Base-by-base conservation (phyloP, 2,888 invertebrate genomes). In the Orgyia antiqua region DNA sequence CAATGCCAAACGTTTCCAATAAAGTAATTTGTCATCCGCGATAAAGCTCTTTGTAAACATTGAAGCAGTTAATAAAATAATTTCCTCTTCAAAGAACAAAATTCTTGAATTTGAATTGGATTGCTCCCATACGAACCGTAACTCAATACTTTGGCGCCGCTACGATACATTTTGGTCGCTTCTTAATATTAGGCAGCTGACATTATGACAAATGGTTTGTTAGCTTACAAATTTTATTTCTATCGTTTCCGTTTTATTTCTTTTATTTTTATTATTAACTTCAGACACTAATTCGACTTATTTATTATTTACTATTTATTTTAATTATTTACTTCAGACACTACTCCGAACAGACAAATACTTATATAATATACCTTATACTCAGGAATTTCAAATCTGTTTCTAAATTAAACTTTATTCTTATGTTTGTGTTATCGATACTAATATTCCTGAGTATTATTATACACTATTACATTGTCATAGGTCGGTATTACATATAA, bases 131-230 rank as follows among this genome's bases (percentile, higher is more conserved):
- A 57, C 54, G 44, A 59, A 63, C 65, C 66, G 68, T 74, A 75
- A 76, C 65, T 68, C 68, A 65, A 77, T 74, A 77, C 69, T 65
- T 62, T 63, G 58, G 66, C 65, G 66, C 66, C 67, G 55, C 6
- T 59, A 46, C 58, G 61, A 60, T 67, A 65, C 54, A 66, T 36
- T 67, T 71, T 60, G 71, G 69, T 73, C 68, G 64, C 69, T 49
- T 47, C 44, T 63, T 52, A n/a, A 24, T 39, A 39, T 18, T 29
- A 41, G 38, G 23, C 40, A 62, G 55, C 60, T 68, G 68, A 68
- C 67, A 67, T 67, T 56, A 57, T 68, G 67, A 70, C 64, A 67
- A 67, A 73, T 63, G 66, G 62, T 63, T 2, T 18, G 6, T 8
- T 3, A 6, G 18, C 6, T 67, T 62, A 69, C 68, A 58, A 67